Percentiles rank a stretch among this genome's conserved stretches.
Evolutionary conservation across 53 echinoderm and acorn worm genomes (phyloP).

Genomic region (Paelopatides confundens): DNA sequence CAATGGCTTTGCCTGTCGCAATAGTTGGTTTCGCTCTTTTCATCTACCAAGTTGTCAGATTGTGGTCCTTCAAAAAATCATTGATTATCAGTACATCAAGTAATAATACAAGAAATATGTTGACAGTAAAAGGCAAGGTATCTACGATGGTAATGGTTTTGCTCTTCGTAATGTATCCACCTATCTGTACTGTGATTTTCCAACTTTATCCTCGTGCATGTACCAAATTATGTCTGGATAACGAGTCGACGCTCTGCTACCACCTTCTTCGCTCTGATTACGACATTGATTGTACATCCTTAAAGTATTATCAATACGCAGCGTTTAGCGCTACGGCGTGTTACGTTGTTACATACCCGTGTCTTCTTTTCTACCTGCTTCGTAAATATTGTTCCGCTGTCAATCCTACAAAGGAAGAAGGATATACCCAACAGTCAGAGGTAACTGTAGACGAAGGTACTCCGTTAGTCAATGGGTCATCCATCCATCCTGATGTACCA

Average conservation of each 20-base stretch:
- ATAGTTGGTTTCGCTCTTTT: neutral
- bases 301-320: conserved; percentile 41
- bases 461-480: neutral
- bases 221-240: conserved; percentile 55
- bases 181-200: conserved; percentile 51
- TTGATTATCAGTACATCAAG: neutral
- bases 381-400: neutral
- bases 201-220: conserved; percentile 57
- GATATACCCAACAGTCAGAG: too few species aligned
- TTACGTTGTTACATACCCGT: conserved; percentile 64
- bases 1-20: neutral
- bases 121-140: neutral
- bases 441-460: neutral
- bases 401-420: neutral
- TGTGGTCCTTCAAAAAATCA: neutral
- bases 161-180: conserved; percentile 65
- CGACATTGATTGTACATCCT: conserved; percentile 51
- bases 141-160: conserved; percentile 36
- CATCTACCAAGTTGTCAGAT: neutral
- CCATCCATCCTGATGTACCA: neutral
- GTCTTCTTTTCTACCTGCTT: conserved; percentile 47
- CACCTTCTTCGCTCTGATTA: conserved; percentile 56
- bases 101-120: neutral
- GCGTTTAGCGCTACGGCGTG: conserved; percentile 37
- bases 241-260: neutral